Base-by-base conservation (phyloP, 2,888 invertebrate species). In the Acholoe squamosa region DNA sequence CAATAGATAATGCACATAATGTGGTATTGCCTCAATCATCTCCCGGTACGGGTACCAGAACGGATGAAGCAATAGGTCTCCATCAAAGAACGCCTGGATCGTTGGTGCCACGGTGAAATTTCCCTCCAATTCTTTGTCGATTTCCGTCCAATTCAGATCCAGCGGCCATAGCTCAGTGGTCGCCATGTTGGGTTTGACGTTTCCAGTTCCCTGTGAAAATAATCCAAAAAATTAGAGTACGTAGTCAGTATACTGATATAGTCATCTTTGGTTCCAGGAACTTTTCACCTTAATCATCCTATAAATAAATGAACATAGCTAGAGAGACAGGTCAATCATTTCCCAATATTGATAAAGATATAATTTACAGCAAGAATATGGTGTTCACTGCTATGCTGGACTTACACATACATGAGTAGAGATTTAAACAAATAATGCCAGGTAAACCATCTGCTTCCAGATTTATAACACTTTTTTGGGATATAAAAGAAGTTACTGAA, bases 51-150 rank as follows among this genome's bases (percentile, higher is more conserved):
- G 76, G 7, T 51, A n/a, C 89, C 89, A 89, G 51, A 67, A 67
- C 12, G 89, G 89, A 52, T 89, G 89, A 0, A 89, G 67, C 25
- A 67, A 25, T 0, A 89, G 89, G 52, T 76, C 89, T 7, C 84
- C 84, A 19, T 84, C 84, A 51, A 84, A 84, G 28, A 84, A 84
- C 22, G 84, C 84, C 84, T 84, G 43, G 7, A 84, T 84, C 0
- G 84, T 84, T 16, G 84, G 84, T 3, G 84, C 84, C n/a, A 84
- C 43, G 1, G 84, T 84, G 84, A 84, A 84, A 22, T 84, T 84
- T 43, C 84, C 84, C 19, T 51, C 84, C n/a, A 84, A 34, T 10
- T 34, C 43, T 10, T 34, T 34, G 76, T 54, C 54, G 12, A 54
- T 19, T 19, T 14, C 12, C 14, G 61, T 61, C 61, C 61, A 19